Evolutionary conservation across 2,888 invertebrate genomes (phyloP).

Genomic region (Agrochola lychnidis): DNA sequence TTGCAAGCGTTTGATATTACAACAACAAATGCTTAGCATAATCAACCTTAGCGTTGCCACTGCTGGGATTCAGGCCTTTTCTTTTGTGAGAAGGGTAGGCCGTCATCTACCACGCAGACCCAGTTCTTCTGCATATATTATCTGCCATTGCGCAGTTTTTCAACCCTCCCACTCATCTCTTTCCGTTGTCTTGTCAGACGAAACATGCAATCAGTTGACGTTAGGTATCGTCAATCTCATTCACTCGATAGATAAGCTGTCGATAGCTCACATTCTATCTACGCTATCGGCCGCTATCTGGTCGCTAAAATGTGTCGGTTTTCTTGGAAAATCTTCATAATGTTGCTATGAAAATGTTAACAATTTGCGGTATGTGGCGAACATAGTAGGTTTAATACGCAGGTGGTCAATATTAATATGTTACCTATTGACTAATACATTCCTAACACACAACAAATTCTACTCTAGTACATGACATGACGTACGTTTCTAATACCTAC

Average conservation of each 20-base stretch:
- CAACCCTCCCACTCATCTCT: not conserved
- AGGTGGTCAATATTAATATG: conserved; percentile 3
- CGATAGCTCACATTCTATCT: conserved; percentile 50
- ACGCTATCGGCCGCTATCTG: conserved; percentile 53
- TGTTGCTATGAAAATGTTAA: conserved; percentile 17
- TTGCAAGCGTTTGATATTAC: not conserved
- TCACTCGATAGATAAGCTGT: conserved; percentile 46
- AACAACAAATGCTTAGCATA: not conserved
- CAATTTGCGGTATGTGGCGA: conserved; percentile 10
- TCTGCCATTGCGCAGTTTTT: conserved; percentile 5
- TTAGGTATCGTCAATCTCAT: conserved; percentile 47
- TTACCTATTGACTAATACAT: not conserved
- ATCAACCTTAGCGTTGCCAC: not conserved
- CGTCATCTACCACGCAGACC: too few relatives aligned
- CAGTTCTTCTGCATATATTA: not conserved
- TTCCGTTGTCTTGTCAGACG: conserved; percentile 5
- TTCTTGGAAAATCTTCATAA: conserved; percentile 40
- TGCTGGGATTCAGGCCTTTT: not conserved
- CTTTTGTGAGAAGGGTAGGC: not conserved
- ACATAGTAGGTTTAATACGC: not conserved
- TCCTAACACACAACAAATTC: not conserved
- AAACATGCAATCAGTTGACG: conserved; percentile 44
- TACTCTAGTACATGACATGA: too few relatives aligned
- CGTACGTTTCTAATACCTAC: too few relatives aligned
- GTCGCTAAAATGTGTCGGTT: conserved; percentile 27